A percentile compares a stretch with the other conserved stretches of the same genome.
These are phyloP conservation scores for Orthosia cruda DNA, from an alignment of 2,888 invertebrate genomes.

Conservation along the genomic window DNA sequence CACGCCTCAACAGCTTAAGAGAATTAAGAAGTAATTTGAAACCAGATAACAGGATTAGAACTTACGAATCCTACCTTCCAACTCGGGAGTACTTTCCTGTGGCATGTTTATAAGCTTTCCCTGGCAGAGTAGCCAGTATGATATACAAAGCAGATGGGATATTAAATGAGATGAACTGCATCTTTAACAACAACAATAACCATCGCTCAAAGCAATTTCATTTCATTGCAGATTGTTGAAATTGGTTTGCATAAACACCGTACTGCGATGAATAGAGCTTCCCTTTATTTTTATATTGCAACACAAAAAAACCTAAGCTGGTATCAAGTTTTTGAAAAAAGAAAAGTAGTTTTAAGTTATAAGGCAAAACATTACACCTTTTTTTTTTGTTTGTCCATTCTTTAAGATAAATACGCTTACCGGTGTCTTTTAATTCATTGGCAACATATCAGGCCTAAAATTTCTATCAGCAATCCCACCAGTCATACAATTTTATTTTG, in stretches of 20 bases:
- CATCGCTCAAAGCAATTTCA: constrained; percentile 3
- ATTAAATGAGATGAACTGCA: constrained; percentile 10
- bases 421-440: no score
- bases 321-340: background rate
- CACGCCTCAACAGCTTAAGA: no score
- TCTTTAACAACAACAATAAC: constrained; percentile 2
- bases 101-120: background rate
- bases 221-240: constrained; percentile 10
- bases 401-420: no score
- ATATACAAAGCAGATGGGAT: background rate
- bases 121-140: background rate
- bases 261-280: background rate
- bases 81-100: background rate
- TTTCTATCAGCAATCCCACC: no score
- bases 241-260: constrained; percentile 23
- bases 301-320: no score
- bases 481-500: no score
- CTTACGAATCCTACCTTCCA: background rate
- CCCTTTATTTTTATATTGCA: background rate
- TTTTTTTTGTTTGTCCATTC: no score
- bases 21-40: background rate
- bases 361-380: no score
- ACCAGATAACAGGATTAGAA: no score
- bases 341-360: background rate
- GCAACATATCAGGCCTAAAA: no score